Evolutionary conservation across 2,797 vertebrate genomes (phyloP), one percentile per base, ranked within the genome.

Genomic region (Oreortyx pictus): DNA sequence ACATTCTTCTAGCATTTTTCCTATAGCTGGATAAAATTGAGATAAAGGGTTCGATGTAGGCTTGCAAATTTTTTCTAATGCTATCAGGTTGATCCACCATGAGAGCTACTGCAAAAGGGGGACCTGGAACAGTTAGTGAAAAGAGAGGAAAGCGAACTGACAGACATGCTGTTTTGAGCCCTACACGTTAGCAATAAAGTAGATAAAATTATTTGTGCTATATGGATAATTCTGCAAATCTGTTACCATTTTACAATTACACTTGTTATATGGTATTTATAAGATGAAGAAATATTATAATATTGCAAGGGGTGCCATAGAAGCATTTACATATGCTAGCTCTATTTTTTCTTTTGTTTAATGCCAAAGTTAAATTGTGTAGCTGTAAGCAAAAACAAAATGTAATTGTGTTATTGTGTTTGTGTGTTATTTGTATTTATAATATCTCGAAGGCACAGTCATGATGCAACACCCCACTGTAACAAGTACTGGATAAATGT

Each of bases 341-440:
- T 85, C 73, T 89, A 66, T 89, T 94, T 93, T 96, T 93, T 87
- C 73, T 70, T 85, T 72, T 72, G 37, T 56, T 60, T 95, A 90
- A 75, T 92, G 49, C 59, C 39, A 50, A 75, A 76, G 82, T 61
- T 86, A 91, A 83, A 90, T 92, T 86, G 64, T 52, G 22, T 75
- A 46, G 82, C 93, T 91, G 59, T 92, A 93, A 94, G 95, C 70
- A 86, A 92, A 92, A 70, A 18, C 50, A 75, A 88, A 54, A 35
- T 92, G n/a, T 90, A 92, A 94, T 95, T 93, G 56, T 83, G 62
- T 93, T 96, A 56, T 7, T 62, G 25, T 74, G n/a, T 61, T 33
- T 86, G 25, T 95, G 92, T 65, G 80, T 89, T 93, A 61, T 88
- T 92, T 92, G 7, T 64, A 78, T 79, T 91, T 90, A 47, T 61